Percentiles rank a stretch among this genome's conserved stretches.
Evolutionary conservation across 2,797 vertebrate genomes (phyloP).

Genomic region (Acanthis flammea): DNA sequence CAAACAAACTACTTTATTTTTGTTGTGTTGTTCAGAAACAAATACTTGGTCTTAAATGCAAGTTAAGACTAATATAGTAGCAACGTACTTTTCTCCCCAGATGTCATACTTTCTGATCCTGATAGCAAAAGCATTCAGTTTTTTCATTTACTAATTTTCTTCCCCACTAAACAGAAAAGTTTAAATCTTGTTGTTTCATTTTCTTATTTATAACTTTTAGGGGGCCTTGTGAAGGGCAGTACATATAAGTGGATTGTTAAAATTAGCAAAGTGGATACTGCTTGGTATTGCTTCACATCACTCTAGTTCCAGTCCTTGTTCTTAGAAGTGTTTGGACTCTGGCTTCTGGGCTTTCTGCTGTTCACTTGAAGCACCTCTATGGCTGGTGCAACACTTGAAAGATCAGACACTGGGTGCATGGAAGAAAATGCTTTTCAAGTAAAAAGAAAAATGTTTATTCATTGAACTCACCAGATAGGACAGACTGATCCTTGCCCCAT

Average conservation of each 20-base stretch:
- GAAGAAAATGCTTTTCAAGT: neutral
- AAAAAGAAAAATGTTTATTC: neutral
- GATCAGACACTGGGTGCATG: neutral
- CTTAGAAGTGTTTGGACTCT: neutral
- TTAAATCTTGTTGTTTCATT: neutral
- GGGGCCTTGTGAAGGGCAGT: neutral
- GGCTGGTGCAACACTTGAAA: neutral
- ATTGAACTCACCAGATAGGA: neutral
- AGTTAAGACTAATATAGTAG: neutral
- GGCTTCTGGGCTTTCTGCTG: neutral
- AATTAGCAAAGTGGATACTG: neutral
- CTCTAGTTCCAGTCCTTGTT: neutral
- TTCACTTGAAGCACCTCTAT: neutral
- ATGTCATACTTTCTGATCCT: neutral
- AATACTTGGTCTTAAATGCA: neutral
- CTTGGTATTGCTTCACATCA: neutral
- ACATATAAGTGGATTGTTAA: neutral
- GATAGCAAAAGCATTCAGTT: neutral
- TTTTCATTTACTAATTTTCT: neutral
- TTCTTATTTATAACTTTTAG: neutral
- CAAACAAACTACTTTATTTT: neutral
- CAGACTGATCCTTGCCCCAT: neutral
- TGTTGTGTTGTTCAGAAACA: neutral
- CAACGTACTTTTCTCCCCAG: neutral
- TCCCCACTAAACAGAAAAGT: neutral